Evolutionary conservation across 1,140 invertebrate species (phyloP).

Genomic region (Wasmannia auropunctata): DNA sequence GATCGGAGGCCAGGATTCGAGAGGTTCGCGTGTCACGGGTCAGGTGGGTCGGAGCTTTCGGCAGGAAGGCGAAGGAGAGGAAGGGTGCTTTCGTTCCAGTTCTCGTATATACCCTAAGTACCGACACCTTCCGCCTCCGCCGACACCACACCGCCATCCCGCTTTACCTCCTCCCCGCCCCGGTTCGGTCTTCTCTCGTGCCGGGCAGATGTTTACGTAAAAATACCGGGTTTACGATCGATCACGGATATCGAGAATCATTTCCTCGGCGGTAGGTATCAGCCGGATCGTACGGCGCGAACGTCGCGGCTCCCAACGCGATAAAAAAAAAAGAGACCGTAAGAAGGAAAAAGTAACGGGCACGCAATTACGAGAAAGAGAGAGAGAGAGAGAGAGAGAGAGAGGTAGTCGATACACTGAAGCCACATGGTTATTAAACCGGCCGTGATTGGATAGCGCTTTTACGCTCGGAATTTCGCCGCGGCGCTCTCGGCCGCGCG

Average conservation of each 20-base stretch:
- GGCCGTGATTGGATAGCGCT: constrained; percentile 36
- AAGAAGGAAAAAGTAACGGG: neutral
- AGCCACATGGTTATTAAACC: constrained; percentile 21
- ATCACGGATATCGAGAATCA: constrained; percentile 26
- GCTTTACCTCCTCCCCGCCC: neutral
- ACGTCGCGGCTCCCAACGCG: neutral
- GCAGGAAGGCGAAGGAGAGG: constrained; percentile 49
- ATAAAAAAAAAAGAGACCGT: neutral
- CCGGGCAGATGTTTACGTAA: constrained; percentile 45
- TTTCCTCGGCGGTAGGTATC: neutral
- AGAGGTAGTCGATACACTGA: constrained; percentile 5
- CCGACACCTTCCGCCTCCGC: constrained; percentile 46
- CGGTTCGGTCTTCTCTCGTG: neutral
- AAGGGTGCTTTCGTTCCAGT: constrained; percentile 42
- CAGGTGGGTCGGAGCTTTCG: constrained; percentile 62
- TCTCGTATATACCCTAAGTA: constrained; percentile 50
- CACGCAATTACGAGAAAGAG: neutral
- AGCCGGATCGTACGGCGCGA: neutral
- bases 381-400: neutral
- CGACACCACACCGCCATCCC: neutral
- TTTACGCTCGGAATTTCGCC: constrained; percentile 26
- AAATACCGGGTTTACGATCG: constrained; percentile 48
- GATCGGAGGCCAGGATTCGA: constrained; percentile 56
- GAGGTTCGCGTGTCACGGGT: constrained; percentile 65
- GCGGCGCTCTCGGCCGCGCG: neutral